Percentiles rank a stretch among this genome's conserved stretches.
Evolutionary conservation across 2,888 invertebrate genomes (phyloP).

Genomic region (Agonopterix heracliana): DNA sequence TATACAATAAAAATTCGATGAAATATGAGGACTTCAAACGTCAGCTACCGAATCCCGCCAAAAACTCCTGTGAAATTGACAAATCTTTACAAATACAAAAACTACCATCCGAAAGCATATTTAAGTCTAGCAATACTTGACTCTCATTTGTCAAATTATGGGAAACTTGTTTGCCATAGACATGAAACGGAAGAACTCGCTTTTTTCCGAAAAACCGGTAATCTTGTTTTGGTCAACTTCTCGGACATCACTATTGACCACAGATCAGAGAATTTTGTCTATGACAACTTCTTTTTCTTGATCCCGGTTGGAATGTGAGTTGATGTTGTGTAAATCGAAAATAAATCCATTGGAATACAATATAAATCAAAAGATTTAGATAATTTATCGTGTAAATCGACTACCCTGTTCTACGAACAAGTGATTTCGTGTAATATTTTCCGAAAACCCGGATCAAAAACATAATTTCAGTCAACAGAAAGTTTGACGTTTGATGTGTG

Average conservation of each 20-base stretch:
- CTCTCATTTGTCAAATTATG: constrained; percentile 4
- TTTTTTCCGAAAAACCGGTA: constrained; percentile 10
- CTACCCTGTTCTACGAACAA: constrained; percentile 32
- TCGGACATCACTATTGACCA: constrained; percentile 24
- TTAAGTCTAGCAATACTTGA: background rate
- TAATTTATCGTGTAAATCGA: constrained; percentile 28
- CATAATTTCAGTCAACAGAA: constrained; percentile 21
- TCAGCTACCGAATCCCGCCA: no score
- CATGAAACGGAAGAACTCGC: constrained; percentile 2
- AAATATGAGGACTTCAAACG: no score
- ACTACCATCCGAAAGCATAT: background rate
- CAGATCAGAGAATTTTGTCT: constrained; percentile 29
- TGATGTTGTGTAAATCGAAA: constrained; percentile 47
- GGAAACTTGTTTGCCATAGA: constrained; percentile 9
- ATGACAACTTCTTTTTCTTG: constrained; percentile 62
- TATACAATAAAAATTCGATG: no score
- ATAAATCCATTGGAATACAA: constrained; percentile 58
- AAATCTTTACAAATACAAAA: background rate
- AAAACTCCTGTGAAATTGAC: constrained; percentile 1
- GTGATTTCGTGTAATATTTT: constrained; percentile 54
- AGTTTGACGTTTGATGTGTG: constrained; percentile 51
- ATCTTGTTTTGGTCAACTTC: constrained; percentile 3
- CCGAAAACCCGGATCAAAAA: constrained; percentile 16
- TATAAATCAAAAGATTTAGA: constrained; percentile 27
- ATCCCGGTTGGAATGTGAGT: constrained; percentile 72